Base-by-base conservation (phyloP, 2,888 invertebrate genomes). In the Chromoteleia sp. region DNA sequence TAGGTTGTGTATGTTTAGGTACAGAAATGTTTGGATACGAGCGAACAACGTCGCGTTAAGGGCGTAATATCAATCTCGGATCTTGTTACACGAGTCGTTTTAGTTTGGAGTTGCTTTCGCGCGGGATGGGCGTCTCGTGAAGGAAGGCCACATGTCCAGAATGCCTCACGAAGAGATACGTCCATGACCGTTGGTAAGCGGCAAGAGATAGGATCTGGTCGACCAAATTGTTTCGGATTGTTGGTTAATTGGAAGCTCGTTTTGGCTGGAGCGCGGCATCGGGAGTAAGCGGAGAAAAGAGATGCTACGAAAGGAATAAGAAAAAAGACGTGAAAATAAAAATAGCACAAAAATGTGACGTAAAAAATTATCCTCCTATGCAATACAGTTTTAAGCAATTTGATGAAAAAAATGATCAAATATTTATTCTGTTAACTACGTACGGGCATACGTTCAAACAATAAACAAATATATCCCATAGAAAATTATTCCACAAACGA, bases 191-290 rank as follows among this genome's bases (percentile, higher is more conserved):
- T 78, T 83, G 83, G 84, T 78, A 84, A 85, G 84, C 79, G 75
- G 80, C 77, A 58, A 74, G 83, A 87, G 89, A 89, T 89, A 88
- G 83, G 82, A 89, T 90, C 89, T 87, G 84, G 84, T 83, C 85
- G 86, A 78, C 89, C 88, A 89, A 90, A 90, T 90, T 89, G 89
- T 90, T 89, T 90, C 87, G 90, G 88, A 89, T 89, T 89, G 90
- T 89, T 88, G 88, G 89, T 90, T 90, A 90, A 90, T 90, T 89
- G 89, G 90, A 83, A 87, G 87, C 87, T 89, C 89, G 88, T 86
- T 88, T 87, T 86, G 86, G 87, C 86, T 80, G 84, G 67, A 63
- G 59, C 45, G 74, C 73, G 68, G 68, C 45, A 63, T 36, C 59
- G 50, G 56, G 77, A 67, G 58, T 50, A 21, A 50, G 58, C 59